These are phyloP conservation scores for Subacronicta megacephala DNA, from an alignment of 2,888 invertebrate species.

Conservation along the genomic window DNA sequence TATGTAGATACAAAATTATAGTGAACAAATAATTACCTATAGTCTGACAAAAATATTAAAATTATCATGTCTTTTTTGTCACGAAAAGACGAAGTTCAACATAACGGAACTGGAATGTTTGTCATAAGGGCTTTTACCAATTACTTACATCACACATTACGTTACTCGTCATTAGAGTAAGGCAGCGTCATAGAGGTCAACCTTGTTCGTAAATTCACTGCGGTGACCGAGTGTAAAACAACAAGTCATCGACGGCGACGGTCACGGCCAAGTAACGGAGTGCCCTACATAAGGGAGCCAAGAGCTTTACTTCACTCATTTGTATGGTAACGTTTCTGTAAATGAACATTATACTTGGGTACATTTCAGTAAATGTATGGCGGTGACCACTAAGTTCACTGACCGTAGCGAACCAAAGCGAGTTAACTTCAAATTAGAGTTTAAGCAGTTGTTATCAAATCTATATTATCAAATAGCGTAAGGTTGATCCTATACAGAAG, in stretches of 20 bases:
- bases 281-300: constrained; percentile 82
- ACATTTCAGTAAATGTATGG: too few relatives aligned
- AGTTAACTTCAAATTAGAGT: too few relatives aligned
- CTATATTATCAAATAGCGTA: too few relatives aligned
- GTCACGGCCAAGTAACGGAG: constrained; percentile 85
- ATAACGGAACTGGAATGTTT: constrained; percentile 3
- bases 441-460: too few relatives aligned
- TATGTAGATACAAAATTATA: too few relatives aligned
- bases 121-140: constrained; percentile 11
- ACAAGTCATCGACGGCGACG: constrained; percentile 79
- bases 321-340: constrained; percentile 28
- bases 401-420: too few relatives aligned
- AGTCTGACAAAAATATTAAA: too few relatives aligned
- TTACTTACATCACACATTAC: constrained; percentile 3
- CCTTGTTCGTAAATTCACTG: constrained; percentile 42
- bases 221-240: constrained; percentile 55
- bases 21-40: too few relatives aligned
- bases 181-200: constrained; percentile 44
- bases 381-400: too few relatives aligned
- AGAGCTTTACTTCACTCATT: constrained; percentile 52
- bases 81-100: neutral
- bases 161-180: constrained; percentile 7
- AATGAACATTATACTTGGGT: neutral
- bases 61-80: too few relatives aligned
- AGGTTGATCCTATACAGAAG: too few relatives aligned